These are phyloP conservation scores for Aurelia sp. DNA, from an alignment of 30 jellyfish, hydroid and myxozoan species.

Conservation along the genomic window DNA sequence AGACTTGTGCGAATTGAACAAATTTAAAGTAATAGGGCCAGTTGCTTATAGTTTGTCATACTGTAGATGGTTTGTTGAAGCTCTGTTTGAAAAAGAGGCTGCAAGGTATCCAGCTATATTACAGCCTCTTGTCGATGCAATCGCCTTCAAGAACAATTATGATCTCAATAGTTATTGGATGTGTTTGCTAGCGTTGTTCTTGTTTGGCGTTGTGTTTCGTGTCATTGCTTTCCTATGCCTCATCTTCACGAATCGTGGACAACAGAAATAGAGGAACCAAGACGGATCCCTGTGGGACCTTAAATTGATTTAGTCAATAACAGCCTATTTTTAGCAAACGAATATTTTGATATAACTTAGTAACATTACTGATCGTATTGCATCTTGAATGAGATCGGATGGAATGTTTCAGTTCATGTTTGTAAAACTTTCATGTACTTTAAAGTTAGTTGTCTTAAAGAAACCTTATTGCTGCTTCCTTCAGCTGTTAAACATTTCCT, in stretches of 20 bases:
- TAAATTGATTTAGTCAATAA: too few relatives aligned
- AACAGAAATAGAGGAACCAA: conserved; percentile 42
- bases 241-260: conserved; percentile 74
- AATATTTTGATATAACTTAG: too few relatives aligned
- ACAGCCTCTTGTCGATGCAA: conserved; percentile 36
- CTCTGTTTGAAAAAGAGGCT: conserved; percentile 75
- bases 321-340: too few relatives aligned
- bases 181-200: conserved; percentile 44
- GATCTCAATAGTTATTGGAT: conserved; percentile 50
- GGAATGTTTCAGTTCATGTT: too few relatives aligned
- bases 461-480: too few relatives aligned
- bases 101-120: conserved; percentile 69
- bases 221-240: conserved; percentile 45
- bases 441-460: too few relatives aligned
- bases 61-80: conserved; percentile 82
- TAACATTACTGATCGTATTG: too few relatives aligned
- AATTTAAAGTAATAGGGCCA: conserved; percentile 65
- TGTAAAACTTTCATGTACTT: too few relatives aligned
- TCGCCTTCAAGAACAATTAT: conserved; percentile 50
- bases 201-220: conserved; percentile 66
- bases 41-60: conserved; percentile 74
- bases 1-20: conserved; percentile 44
- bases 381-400: too few relatives aligned
- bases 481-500: too few relatives aligned
- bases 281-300: neutral